Conservation (phyloP, 2,888 invertebrate genomes). For the Chironomus tentans region DNA sequence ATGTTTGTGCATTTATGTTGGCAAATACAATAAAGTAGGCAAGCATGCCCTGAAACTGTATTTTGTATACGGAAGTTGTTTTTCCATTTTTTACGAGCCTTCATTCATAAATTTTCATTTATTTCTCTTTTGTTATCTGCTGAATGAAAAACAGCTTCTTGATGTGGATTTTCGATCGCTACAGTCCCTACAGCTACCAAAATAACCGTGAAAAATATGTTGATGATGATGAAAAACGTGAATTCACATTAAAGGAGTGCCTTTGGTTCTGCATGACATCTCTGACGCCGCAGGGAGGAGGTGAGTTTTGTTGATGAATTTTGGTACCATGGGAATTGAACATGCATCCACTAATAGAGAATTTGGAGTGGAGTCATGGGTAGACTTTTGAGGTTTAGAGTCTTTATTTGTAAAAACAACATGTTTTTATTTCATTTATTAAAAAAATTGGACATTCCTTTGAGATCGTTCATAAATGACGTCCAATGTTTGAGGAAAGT, state of each 20-base stretch:
- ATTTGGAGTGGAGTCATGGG: too few relatives aligned
- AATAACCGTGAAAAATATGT: constrained; percentile 89
- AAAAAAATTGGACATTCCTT: too few relatives aligned
- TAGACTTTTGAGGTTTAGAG: too few relatives aligned
- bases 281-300: constrained; percentile 88
- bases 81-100: constrained; percentile 29
- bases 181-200: constrained; percentile 95
- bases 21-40: too few relatives aligned
- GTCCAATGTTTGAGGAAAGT: too few relatives aligned
- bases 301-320: constrained; percentile 42
- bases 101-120: constrained; percentile 28
- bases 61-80: too few relatives aligned
- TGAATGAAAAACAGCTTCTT: constrained; percentile 49
- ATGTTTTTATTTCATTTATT: too few relatives aligned
- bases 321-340: too few relatives aligned
- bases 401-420: too few relatives aligned
- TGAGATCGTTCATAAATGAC: too few relatives aligned
- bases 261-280: constrained; percentile 99
- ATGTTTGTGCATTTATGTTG: neutral
- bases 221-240: constrained; percentile 86
- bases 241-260: constrained; percentile 92
- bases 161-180: constrained; percentile 94
- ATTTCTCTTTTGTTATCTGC: constrained; percentile 34
- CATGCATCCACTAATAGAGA: too few relatives aligned
- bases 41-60: too few relatives aligned